A percentile compares a stretch with the other conserved stretches of the same genome.
phyloP scores from a whole-genome alignment of 2,888 invertebrate species.

The Drosophila mimica region DNA sequence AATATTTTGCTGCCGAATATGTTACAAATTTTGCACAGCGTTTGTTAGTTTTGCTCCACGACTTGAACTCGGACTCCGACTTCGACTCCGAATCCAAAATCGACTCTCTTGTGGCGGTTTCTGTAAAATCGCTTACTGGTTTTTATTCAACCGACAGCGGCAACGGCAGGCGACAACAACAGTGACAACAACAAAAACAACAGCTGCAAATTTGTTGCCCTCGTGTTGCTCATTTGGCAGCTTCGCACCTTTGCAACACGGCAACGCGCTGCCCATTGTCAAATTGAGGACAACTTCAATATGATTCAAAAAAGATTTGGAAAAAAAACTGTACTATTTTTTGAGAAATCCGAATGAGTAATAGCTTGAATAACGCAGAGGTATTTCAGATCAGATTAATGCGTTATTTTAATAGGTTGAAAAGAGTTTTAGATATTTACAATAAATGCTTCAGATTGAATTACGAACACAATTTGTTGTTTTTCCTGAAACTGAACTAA shows the following conservation, averaged over 20 bases:
- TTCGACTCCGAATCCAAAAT: constrained; percentile 11
- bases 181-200: constrained; percentile 41
- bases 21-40: constrained; percentile 74
- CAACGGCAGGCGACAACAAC: constrained; percentile 30
- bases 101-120: constrained; percentile 25
- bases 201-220: constrained; percentile 79
- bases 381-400: constrained; percentile 22
- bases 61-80: constrained; percentile 32
- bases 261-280: constrained; percentile 56
- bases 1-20: constrained; percentile 77
- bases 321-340: constrained; percentile 4
- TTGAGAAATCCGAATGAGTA: constrained; percentile 32
- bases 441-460: background rate
- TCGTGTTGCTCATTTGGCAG: constrained; percentile 79
- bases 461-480: too few relatives aligned
- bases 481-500: background rate
- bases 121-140: constrained; percentile 82
- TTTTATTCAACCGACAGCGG: constrained; percentile 60
- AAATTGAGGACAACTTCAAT: constrained; percentile 60
- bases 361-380: constrained; percentile 28
- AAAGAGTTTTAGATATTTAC: background rate
- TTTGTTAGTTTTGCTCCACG: constrained; percentile 69
- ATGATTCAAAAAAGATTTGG: constrained; percentile 36
- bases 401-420: background rate
- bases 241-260: constrained; percentile 71